Conservation (phyloP, 1,140 invertebrate species). For the Lepidostoma basale region DNA sequence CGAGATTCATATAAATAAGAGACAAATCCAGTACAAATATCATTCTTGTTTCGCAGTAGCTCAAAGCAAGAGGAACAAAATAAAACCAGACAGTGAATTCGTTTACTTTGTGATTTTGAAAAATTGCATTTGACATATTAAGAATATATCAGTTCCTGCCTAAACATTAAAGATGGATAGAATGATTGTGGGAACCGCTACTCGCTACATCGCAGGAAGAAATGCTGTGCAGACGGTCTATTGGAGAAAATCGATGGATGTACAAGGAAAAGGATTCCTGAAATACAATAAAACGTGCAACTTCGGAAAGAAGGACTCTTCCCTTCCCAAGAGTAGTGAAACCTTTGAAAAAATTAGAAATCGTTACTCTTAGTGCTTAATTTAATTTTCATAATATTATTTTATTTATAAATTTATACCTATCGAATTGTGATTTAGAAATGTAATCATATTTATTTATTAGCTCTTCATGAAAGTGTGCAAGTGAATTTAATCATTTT, state of each 20-base stretch:
- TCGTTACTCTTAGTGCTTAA: constrained; percentile 47
- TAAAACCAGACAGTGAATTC: too few species aligned
- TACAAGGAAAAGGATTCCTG: constrained; percentile 60
- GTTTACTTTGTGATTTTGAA: too few species aligned
- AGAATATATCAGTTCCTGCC: too few species aligned
- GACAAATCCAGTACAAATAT: neutral
- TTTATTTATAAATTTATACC: neutral
- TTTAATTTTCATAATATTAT: neutral
- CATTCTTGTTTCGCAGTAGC: too few species aligned
- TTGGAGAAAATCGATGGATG: constrained; percentile 64
- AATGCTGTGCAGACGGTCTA: constrained; percentile 75
- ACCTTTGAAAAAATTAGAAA: constrained; percentile 57
- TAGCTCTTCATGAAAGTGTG: too few species aligned
- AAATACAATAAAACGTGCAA: constrained; percentile 68
- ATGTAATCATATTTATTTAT: too few species aligned
- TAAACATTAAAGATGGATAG: constrained; percentile 60
- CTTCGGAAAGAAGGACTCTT: constrained; percentile 62
- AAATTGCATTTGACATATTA: too few species aligned
- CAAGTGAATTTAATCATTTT: too few species aligned
- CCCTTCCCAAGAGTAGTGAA: constrained; percentile 56
- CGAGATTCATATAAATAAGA: neutral
- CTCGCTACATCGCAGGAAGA: constrained; percentile 70
- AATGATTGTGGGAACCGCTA: constrained; percentile 65
- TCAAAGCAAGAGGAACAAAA: too few species aligned
- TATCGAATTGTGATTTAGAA: too few species aligned